Percentiles rank a stretch among this genome's conserved stretches.
phyloP scores from a whole-genome alignment of 2,888 invertebrate species.

The Thymelicus sylvestris region DNA sequence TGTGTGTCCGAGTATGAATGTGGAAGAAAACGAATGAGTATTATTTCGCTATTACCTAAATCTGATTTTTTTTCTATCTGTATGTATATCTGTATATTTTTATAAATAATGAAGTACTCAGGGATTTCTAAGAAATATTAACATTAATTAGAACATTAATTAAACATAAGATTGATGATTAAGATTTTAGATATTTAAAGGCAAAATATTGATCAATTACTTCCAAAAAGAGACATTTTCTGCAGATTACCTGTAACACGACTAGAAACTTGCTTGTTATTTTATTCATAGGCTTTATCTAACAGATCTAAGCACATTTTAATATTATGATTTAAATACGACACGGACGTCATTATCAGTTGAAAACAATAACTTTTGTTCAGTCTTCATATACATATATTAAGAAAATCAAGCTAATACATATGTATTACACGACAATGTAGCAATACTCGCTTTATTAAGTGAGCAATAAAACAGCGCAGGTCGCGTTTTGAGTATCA shows the following conservation, averaged over 20 bases:
- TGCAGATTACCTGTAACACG: neutral
- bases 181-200: neutral
- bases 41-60: neutral
- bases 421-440: slow-evolving; percentile 23
- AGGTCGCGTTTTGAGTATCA: slow-evolving; percentile 49
- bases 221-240: neutral
- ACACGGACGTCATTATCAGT: slow-evolving; percentile 1
- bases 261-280: slow-evolving; percentile 10
- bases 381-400: slow-evolving; percentile 41
- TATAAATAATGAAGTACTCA: no score
- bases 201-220: neutral
- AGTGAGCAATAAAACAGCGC: slow-evolving; percentile 58
- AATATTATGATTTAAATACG: neutral
- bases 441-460: slow-evolving; percentile 49
- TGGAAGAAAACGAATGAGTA: neutral
- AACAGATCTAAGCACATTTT: neutral
- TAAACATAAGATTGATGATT: no score
- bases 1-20: neutral
- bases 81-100: no score
- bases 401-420: slow-evolving; percentile 32
- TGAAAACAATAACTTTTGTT: slow-evolving; percentile 29
- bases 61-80: no score
- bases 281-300: neutral
- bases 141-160: neutral
- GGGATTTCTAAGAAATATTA: neutral